A percentile compares a stretch with the other conserved stretches of the same genome.
Conservation (phyloP, 2,113 vertebrate genomes). For the Oriolus oriolus region DNA sequence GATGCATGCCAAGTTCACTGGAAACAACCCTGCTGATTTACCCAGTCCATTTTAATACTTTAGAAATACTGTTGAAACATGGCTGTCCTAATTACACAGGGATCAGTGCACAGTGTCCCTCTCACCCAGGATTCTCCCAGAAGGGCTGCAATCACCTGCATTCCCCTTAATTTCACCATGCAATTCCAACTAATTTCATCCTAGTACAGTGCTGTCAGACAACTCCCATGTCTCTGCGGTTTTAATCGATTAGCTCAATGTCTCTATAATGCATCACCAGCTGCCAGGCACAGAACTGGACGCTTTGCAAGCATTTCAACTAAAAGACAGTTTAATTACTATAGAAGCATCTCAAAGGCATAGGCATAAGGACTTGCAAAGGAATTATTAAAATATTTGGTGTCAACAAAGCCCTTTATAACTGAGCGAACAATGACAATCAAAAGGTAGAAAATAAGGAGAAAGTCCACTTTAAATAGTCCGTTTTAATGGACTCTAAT, state of each 20-base stretch:
- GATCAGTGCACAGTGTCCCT: slow-evolving; percentile 81
- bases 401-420: slow-evolving; percentile 77
- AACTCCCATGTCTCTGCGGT: slow-evolving; percentile 90
- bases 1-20: slow-evolving; percentile 84
- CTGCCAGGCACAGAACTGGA: slow-evolving; percentile 85
- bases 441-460: slow-evolving; percentile 66
- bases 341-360: slow-evolving; percentile 82
- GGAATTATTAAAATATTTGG: slow-evolving; percentile 78
- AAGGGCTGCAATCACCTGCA: slow-evolving; percentile 86
- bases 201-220: slow-evolving; percentile 91
- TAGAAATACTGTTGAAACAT: slow-evolving; percentile 86
- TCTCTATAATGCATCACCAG: slow-evolving; percentile 94
- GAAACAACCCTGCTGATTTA: slow-evolving; percentile 79
- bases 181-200: slow-evolving; percentile 94
- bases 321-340: slow-evolving; percentile 91
- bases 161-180: slow-evolving; percentile 83
- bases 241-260: slow-evolving; percentile 96
- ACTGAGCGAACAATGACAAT: slow-evolving; percentile 69
- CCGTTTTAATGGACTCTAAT: slow-evolving; percentile 59
- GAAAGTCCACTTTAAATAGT: slow-evolving; percentile 61
- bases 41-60: slow-evolving; percentile 83
- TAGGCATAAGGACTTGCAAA: slow-evolving; percentile 74
- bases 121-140: slow-evolving; percentile 83
- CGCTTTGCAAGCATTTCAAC: slow-evolving; percentile 80
- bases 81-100: slow-evolving; percentile 86